Evolutionary conservation across 2,797 vertebrate genomes (phyloP), one percentile per base, ranked within the genome.

Genomic region (Betta splendens): DNA sequence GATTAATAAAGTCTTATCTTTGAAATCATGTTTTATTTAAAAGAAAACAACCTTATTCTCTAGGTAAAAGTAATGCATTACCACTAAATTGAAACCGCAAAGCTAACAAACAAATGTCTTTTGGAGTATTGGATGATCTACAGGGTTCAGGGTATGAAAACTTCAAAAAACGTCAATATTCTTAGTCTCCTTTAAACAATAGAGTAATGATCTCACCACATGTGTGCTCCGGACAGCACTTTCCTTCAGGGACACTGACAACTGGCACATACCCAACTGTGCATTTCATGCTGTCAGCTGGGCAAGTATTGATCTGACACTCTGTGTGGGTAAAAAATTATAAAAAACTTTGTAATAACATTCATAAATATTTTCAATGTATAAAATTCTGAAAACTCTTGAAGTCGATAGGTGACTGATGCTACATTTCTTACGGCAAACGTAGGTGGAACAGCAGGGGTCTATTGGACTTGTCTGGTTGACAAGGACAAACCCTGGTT

Each of bases 351-450:
- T n/a, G n/a, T n/a, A n/a, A n/a, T n/a, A n/a, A n/a, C n/a, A n/a
- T 2, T 44, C 10, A 35, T 0, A 43, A 31, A 15, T 0, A 1
- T 16, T 8, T 22, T 49, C 6, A 37, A 9, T 9, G 10, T 18
- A 17, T 0, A 54, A 3, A 7, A 29, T 35, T 46, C 5, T 35
- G 16, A 51, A 61, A 32, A 43, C 10, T 28, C 17, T 39, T 1
- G 23, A 49, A 29, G 3, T 42, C 0, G 21, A 56, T n/a, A n/a
- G n/a, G 56, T 35, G 2, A 23, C 7, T 5, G 18, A 51, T 63
- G 22, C 26, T 9, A 43, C 2, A 16, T 17, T 22, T 87, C 95
- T 96, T 92, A 98, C 97, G 85, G 89, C 97, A 99, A 49, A 75
- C 66, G 7, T 69, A 79, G 21, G 74, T 2, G 18, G 61, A 83